Conservation (phyloP, 2,888 invertebrate genomes). For the Crepidodera aurea region DNA sequence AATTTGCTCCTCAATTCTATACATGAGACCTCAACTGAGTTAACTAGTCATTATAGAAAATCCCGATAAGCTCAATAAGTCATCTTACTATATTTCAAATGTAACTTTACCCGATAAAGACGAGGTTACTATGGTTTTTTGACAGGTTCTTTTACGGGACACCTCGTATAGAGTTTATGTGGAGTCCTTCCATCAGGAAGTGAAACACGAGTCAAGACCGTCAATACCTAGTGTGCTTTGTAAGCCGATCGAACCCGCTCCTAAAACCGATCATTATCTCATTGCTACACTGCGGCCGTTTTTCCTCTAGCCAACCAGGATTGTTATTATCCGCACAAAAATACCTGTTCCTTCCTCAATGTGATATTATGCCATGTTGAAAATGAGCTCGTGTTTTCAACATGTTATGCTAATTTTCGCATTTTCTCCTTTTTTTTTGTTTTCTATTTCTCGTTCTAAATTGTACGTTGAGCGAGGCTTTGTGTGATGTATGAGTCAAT, state of each 20-base stretch:
- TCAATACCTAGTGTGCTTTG: constrained; percentile 36
- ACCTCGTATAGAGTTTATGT: not conserved
- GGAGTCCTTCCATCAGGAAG: constrained; percentile 33
- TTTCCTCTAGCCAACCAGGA: constrained; percentile 35
- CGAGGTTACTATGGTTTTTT: too few relatives aligned
- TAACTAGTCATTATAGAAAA: too few relatives aligned
- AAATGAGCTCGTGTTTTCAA: constrained; percentile 32
- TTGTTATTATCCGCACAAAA: constrained; percentile 35
- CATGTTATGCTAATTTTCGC: constrained; percentile 31
- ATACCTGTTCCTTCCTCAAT: constrained; percentile 26
- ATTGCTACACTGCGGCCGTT: constrained; percentile 32
- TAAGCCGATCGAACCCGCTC: constrained; percentile 34
- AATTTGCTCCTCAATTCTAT: too few relatives aligned
- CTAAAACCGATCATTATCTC: constrained; percentile 38
- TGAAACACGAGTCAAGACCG: constrained; percentile 35
- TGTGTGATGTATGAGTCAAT: not conserved
- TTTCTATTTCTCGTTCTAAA: not conserved
- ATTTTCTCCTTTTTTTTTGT: constrained; percentile 1
- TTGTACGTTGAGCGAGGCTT: not conserved
- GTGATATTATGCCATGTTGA: constrained; percentile 25
- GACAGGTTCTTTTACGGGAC: too few relatives aligned
- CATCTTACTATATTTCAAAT: too few relatives aligned
- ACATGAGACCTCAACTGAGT: too few relatives aligned
- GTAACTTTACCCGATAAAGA: too few relatives aligned
- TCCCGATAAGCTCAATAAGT: too few relatives aligned